Conservation (phyloP, 2,113 vertebrate genomes). For the Solenodon paradoxus region DNA sequence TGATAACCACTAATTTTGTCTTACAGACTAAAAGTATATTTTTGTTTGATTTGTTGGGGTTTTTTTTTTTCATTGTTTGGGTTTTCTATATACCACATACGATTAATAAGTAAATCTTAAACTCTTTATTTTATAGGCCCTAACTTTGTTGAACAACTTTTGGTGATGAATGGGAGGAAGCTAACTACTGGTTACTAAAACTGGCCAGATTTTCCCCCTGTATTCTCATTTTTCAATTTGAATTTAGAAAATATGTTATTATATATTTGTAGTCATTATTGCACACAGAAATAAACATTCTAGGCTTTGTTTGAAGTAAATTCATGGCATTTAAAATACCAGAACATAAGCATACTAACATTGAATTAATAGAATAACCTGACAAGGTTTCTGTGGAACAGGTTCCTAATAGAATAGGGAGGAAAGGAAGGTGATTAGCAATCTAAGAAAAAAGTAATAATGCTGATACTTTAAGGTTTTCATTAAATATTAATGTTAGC, state of each 20-base stretch:
- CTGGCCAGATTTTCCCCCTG: background rate
- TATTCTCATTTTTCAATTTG: background rate
- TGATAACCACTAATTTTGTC: too few species aligned
- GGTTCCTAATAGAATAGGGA: background rate
- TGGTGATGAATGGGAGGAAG: background rate
- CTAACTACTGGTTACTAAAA: background rate
- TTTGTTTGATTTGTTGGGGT: too few species aligned
- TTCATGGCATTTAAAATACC: background rate
- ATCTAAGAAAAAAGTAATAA: background rate
- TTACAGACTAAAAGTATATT: too few species aligned
- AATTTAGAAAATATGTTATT: background rate
- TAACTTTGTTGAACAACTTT: background rate
- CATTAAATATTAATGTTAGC: background rate
- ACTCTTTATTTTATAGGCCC: background rate
- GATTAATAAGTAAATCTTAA: background rate
- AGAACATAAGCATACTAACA: background rate
- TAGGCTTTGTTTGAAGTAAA: background rate
- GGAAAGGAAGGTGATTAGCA: background rate
- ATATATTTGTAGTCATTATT: background rate
- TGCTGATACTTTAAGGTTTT: background rate
- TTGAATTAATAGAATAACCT: background rate
- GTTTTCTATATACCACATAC: too few species aligned
- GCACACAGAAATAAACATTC: background rate
- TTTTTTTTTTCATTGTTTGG: too few species aligned
- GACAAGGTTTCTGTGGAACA: background rate